These are phyloP conservation scores for Trogon melanurus DNA, from an alignment of 2,113 vertebrate species.

Conservation along the genomic window DNA sequence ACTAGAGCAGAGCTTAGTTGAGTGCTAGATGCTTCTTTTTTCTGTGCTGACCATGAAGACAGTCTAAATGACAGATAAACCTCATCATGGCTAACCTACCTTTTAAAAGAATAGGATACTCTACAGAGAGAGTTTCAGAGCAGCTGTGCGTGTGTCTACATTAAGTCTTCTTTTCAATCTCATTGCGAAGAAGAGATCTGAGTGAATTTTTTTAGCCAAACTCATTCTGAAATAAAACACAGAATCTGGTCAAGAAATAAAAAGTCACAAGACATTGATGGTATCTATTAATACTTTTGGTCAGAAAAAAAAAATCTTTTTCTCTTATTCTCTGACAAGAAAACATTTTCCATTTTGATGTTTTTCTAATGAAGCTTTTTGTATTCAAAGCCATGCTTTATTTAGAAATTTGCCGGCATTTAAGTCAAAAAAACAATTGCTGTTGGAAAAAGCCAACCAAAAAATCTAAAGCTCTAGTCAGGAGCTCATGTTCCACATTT, in stretches of 20 bases:
- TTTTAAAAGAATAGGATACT: not conserved
- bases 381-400: not conserved
- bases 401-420: slow-evolving; percentile 7
- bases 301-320: not conserved
- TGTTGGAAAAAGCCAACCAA: not conserved
- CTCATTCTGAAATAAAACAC: not conserved
- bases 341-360: not conserved
- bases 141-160: not conserved
- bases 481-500: not conserved
- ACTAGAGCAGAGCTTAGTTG: not conserved
- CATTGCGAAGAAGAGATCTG: not conserved
- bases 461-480: not conserved
- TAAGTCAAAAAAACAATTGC: not conserved
- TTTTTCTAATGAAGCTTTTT: not conserved
- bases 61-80: not conserved
- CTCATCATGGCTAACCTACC: not conserved
- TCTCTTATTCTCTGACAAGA: not conserved
- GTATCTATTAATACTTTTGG: not conserved
- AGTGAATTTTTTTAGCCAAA: not conserved
- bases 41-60: not conserved
- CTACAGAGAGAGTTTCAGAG: not conserved
- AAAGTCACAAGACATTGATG: not conserved
- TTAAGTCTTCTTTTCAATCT: not conserved
- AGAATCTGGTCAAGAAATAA: not conserved
- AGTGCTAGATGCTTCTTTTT: not conserved